These are phyloP conservation scores for Drosophila suzukii DNA, from an alignment of 1,140 invertebrate genomes.

Conservation along the genomic window DNA sequence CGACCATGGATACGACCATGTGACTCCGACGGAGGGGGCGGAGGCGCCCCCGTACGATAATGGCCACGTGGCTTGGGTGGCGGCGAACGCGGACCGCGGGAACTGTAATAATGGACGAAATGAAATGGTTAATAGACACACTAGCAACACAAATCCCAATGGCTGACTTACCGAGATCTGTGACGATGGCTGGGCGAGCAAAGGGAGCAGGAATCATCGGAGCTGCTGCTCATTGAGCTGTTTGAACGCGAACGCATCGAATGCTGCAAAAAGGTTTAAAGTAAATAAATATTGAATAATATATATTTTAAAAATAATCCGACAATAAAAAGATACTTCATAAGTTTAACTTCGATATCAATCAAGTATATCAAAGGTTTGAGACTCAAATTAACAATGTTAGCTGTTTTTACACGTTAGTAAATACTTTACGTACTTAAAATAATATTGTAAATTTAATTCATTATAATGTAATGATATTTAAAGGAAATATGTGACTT, in stretches of 20 bases:
- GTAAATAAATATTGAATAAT: background rate
- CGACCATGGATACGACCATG: conserved; percentile 76
- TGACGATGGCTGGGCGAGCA: conserved; percentile 85
- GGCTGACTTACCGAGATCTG: conserved; percentile 74
- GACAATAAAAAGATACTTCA: too few relatives aligned
- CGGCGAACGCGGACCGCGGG: conserved; percentile 79
- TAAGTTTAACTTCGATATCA: too few relatives aligned
- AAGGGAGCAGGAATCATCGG: conserved; percentile 92
- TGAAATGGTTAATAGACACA: conserved; percentile 1
- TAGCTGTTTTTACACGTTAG: background rate
- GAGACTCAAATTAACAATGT: too few relatives aligned
- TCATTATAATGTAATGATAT: too few relatives aligned
- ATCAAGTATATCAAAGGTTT: too few relatives aligned
- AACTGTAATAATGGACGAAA: conserved; percentile 41
- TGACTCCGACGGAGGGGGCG: conserved; percentile 65
- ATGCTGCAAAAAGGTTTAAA: conserved; percentile 39
- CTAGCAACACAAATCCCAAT: too few relatives aligned
- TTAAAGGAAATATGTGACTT: too few relatives aligned
- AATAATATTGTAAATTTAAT: too few relatives aligned
- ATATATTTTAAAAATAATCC: too few relatives aligned
- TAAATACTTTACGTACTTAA: too few relatives aligned
- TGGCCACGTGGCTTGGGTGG: conserved; percentile 77
- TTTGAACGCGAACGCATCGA: conserved; percentile 86
- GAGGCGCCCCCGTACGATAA: conserved; percentile 69
- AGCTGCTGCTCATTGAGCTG: conserved; percentile 91